Percentiles rank a stretch among this genome's conserved stretches.
phyloP scores from a whole-genome alignment of 2,888 invertebrate genomes.

The Pimpla rufipes region DNA sequence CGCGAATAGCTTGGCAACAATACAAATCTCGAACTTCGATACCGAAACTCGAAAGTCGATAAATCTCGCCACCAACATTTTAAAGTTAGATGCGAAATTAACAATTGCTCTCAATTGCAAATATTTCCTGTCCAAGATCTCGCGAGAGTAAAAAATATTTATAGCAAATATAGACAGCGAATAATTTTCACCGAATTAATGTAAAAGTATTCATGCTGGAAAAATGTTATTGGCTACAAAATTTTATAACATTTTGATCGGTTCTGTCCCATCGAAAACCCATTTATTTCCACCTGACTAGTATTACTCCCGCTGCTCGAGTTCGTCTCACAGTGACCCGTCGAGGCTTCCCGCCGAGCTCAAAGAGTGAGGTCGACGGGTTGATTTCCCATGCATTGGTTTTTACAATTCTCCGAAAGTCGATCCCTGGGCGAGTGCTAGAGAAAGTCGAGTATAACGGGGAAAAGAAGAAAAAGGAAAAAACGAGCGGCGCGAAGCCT shows the following conservation, averaged over 20 bases:
- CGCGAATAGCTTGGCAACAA: too few species aligned
- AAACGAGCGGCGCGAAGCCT: neutral
- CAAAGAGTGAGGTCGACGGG: constrained; percentile 15
- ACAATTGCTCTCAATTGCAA: too few species aligned
- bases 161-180: too few species aligned
- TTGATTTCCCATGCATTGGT: constrained; percentile 49
- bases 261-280: neutral
- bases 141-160: too few species aligned
- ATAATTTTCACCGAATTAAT: too few species aligned
- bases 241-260: neutral
- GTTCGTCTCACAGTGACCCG: neutral
- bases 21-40: too few species aligned
- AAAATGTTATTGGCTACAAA: neutral
- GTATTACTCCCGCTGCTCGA: neutral
- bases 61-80: too few species aligned
- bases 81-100: too few species aligned
- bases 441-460: constrained; percentile 49
- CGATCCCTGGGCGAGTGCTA: constrained; percentile 36
- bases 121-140: too few species aligned
- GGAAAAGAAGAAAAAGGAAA: neutral
- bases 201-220: neutral
- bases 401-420: constrained; percentile 43
- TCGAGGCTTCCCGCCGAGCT: neutral
- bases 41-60: too few species aligned
- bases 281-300: neutral